Conservation (phyloP, 1,140 invertebrate genomes). For the Monomorium pharaonis region DNA sequence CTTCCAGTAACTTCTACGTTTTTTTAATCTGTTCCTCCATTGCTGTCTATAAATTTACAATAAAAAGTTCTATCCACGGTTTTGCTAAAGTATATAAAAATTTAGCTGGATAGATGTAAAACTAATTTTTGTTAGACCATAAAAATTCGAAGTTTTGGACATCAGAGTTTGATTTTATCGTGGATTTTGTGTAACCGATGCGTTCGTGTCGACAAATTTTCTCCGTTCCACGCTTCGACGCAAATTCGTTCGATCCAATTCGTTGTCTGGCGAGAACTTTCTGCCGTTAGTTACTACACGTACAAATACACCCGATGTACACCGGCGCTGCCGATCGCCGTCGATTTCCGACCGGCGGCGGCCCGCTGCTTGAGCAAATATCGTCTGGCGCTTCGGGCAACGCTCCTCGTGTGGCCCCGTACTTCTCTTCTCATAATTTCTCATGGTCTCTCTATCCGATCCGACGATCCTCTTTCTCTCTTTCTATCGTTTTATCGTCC, state of each 20-base stretch:
- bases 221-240: neutral
- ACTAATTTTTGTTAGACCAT: too few species aligned
- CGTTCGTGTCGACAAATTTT: conserved; percentile 6
- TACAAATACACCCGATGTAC: neutral
- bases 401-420: conserved; percentile 60
- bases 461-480: conserved; percentile 45
- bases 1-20: neutral
- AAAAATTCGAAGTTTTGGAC: neutral
- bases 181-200: neutral
- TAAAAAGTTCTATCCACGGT: neutral
- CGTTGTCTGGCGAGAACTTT: neutral
- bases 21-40: neutral
- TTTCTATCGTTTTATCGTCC: neutral
- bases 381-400: conserved; percentile 60
- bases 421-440: conserved; percentile 66
- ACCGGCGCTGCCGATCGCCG: conserved; percentile 55
- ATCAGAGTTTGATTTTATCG: neutral
- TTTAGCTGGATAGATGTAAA: too few species aligned
- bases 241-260: neutral
- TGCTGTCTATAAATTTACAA: neutral
- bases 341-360: conserved; percentile 57
- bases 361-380: conserved; percentile 64
- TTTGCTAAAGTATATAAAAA: too few species aligned
- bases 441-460: conserved; percentile 68
- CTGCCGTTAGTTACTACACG: neutral